Percentiles rank a stretch among this genome's conserved stretches.
These are phyloP conservation scores for Acanthurus lineatus DNA, from an alignment of 2,797 vertebrate genomes.

Conservation along the genomic window DNA sequence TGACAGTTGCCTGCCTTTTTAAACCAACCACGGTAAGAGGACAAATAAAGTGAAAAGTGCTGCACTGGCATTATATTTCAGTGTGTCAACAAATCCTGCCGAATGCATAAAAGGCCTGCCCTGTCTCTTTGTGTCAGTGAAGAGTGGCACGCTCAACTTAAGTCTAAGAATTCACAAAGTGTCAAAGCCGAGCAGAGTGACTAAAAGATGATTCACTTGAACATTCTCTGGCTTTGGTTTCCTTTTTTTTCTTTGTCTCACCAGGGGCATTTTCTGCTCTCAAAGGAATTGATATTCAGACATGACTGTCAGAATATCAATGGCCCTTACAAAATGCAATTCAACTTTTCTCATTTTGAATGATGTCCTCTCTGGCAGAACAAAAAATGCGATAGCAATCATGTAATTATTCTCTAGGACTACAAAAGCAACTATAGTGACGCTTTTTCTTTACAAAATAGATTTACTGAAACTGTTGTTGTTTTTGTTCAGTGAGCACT, in stretches of 20 bases:
- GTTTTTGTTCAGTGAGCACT: conserved; percentile 11
- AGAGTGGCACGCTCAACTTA: conserved; percentile 53
- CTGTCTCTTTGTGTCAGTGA: conserved; percentile 59
- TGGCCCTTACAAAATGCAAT: conserved; percentile 67
- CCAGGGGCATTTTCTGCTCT: conserved; percentile 45
- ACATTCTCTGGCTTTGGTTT: conserved; percentile 57
- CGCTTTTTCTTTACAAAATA: conserved; percentile 3
- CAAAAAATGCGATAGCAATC: conserved; percentile 53
- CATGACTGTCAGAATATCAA: conserved; percentile 70
- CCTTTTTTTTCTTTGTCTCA: conserved; percentile 36
- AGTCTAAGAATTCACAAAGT: conserved; percentile 53
- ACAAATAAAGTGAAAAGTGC: conserved; percentile 72
- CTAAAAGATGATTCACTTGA: conserved; percentile 66
- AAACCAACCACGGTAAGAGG: conserved; percentile 50
- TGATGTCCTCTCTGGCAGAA: conserved; percentile 58
- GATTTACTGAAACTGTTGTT: neutral
- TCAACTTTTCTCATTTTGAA: conserved; percentile 63
- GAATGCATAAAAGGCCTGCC: conserved; percentile 56
- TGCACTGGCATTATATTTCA: conserved; percentile 60
- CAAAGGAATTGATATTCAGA: conserved; percentile 63
- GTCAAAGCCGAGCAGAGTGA: conserved; percentile 56
- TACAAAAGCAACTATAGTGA: conserved; percentile 38
- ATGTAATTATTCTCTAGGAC: conserved; percentile 46
- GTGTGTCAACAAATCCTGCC: conserved; percentile 69
- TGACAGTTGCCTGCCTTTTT: conserved; percentile 34